Evolutionary conservation across 2,797 vertebrate genomes (phyloP).

Genomic region (Cyclura pinguis): DNA sequence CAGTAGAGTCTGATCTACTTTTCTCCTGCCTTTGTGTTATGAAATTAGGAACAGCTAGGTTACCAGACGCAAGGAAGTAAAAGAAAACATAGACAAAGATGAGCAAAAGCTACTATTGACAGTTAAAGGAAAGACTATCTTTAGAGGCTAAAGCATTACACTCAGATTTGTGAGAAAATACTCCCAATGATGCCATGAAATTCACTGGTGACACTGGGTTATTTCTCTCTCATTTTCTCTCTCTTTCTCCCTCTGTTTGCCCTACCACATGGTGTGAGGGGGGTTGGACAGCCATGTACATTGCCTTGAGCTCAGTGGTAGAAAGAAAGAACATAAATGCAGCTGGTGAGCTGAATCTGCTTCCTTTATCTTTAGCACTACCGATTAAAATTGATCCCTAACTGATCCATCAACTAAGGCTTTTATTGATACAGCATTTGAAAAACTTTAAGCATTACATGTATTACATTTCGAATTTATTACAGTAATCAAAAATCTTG

Average conservation of each 20-base stretch:
- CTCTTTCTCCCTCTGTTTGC: neutral
- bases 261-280: neutral
- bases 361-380: neutral
- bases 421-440: conserved; percentile 1
- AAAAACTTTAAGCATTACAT: neutral
- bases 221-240: neutral
- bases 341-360: neutral
- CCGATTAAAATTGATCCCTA: neutral
- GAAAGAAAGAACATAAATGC: no score
- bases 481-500: conserved; percentile 27
- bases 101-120: neutral
- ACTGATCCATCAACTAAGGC: neutral
- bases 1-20: no score
- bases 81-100: neutral
- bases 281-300: neutral
- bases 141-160: neutral
- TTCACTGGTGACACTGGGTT: neutral
- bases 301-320: neutral
- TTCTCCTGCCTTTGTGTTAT: neutral
- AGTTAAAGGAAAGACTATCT: neutral
- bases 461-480: conserved; percentile 21
- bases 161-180: neutral
- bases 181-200: neutral
- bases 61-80: neutral
- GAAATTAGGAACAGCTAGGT: conserved; percentile 20